Evolutionary conservation across 2,888 invertebrate genomes (phyloP).

Genomic region (Cryptocephalus primarius): DNA sequence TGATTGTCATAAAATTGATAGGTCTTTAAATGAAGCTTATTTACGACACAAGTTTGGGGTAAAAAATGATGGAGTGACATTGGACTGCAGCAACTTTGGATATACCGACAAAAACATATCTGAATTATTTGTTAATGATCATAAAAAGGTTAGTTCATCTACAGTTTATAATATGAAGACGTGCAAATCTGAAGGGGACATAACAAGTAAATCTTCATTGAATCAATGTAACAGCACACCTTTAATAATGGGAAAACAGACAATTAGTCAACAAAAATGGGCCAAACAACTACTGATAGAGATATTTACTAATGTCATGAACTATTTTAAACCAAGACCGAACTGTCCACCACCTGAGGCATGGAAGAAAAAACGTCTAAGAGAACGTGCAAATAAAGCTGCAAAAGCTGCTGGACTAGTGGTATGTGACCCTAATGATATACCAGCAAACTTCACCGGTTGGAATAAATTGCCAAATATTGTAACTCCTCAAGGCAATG

Average conservation of each 20-base stretch:
- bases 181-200: no score
- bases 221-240: no score
- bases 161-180: no score
- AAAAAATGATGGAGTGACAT: slow-evolving; percentile 9
- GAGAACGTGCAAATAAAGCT: slow-evolving; percentile 24
- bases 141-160: neutral
- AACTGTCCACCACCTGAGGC: slow-evolving; percentile 28
- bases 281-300: no score
- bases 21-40: slow-evolving; percentile 8
- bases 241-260: no score
- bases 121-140: neutral
- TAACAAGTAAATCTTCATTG: no score
- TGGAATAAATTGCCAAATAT: slow-evolving; percentile 11
- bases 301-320: slow-evolving; percentile 12
- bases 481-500: slow-evolving; percentile 7
- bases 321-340: slow-evolving; percentile 30
- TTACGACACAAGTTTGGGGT: slow-evolving; percentile 10
- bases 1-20: no score
- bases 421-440: slow-evolving; percentile 21
- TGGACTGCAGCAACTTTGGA: neutral
- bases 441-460: slow-evolving; percentile 4
- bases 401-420: slow-evolving; percentile 27
- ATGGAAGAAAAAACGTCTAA: slow-evolving; percentile 22
- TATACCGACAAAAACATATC: no score
- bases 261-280: no score